phyloP scores from a whole-genome alignment of 2,888 invertebrate genomes.

The Netelia virgata region DNA sequence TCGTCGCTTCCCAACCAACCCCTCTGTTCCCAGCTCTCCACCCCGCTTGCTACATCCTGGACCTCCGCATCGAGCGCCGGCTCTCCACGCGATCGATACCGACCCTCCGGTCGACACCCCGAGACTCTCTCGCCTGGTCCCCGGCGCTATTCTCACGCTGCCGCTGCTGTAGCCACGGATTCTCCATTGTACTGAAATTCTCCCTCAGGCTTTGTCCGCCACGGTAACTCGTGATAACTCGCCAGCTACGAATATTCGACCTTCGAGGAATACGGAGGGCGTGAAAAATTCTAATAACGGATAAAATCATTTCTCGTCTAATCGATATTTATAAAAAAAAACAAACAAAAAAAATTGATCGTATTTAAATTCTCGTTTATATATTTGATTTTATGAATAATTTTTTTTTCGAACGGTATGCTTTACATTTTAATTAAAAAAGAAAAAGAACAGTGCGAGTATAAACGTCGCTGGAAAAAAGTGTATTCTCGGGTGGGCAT shows the following conservation, averaged over 20 bases:
- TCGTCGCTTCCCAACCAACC: conserved; percentile 52
- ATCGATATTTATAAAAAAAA: too few species aligned
- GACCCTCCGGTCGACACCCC: conserved; percentile 69
- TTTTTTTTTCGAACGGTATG: too few species aligned
- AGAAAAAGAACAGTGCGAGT: not conserved
- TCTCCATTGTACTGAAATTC: conserved; percentile 40
- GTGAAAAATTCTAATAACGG: too few species aligned
- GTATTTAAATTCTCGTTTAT: too few species aligned
- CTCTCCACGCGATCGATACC: conserved; percentile 69
- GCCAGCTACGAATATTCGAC: too few species aligned
- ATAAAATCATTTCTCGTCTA: too few species aligned
- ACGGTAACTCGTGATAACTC: too few species aligned
- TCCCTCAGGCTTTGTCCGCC: conserved; percentile 1
- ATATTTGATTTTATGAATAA: too few species aligned
- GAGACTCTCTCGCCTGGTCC: conserved; percentile 42
- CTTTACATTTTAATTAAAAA: too few species aligned
- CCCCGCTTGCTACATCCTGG: conserved; percentile 53
- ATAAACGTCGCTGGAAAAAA: conserved; percentile 38
- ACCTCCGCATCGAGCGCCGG: conserved; percentile 62
- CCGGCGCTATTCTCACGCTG: conserved; percentile 23
- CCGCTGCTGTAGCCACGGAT: not conserved
- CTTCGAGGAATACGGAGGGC: too few species aligned
- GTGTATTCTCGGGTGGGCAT: conserved; percentile 35
- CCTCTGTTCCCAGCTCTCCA: conserved; percentile 49
- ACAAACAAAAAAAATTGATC: too few species aligned